phyloP scores from a whole-genome alignment of 2,113 vertebrate genomes.

The Cochlearius cochlearius region DNA sequence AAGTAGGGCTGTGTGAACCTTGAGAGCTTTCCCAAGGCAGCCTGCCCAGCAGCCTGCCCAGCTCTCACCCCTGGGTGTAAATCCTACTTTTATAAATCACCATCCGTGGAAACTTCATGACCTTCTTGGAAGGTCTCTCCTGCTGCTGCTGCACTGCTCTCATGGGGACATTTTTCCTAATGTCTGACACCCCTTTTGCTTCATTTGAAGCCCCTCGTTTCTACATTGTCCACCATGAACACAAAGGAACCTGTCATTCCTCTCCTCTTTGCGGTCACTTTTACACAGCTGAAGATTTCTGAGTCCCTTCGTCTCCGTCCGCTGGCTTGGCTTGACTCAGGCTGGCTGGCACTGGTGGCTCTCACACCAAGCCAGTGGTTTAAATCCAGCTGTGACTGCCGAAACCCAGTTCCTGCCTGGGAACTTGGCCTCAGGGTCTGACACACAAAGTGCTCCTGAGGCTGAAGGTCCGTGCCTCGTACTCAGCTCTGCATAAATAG shows the following conservation, averaged over 20 bases:
- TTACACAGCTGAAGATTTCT: neutral
- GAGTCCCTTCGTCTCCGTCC: neutral
- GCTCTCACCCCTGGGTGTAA: neutral
- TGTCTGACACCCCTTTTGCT: neutral
- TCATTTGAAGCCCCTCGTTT: neutral
- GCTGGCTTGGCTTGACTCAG: neutral
- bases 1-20: rapidly evolving
- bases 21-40: neutral
- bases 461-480: neutral
- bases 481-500: neutral
- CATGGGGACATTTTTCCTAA: neutral
- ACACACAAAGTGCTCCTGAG: neutral
- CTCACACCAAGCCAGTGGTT: neutral
- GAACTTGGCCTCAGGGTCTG: neutral
- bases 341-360: neutral
- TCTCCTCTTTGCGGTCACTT: neutral
- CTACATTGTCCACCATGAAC: neutral
- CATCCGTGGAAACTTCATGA: neutral
- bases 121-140: neutral
- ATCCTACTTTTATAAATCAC: neutral
- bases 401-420: neutral
- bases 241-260: neutral
- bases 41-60: neutral
- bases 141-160: neutral
- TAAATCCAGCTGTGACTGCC: neutral